Percentiles rank a stretch among this genome's conserved stretches.
These are phyloP conservation scores for Leucosticte australis DNA, from an alignment of 2,113 vertebrate species.

Conservation along the genomic window DNA sequence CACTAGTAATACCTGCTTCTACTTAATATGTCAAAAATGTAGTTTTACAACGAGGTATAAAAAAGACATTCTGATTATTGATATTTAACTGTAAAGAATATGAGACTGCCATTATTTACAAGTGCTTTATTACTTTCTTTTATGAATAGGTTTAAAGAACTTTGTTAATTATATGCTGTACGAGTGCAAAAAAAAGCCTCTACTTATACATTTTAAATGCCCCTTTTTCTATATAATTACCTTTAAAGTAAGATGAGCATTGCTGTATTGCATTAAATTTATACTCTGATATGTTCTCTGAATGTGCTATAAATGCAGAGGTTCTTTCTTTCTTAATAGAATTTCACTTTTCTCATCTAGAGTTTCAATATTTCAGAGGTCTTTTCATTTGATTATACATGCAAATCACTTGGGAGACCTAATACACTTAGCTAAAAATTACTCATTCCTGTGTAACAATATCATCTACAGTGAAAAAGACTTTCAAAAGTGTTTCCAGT, in stretches of 20 bases:
- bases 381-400: constrained; percentile 67
- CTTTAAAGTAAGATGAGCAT: constrained; percentile 68
- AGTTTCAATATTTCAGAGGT: constrained; percentile 60
- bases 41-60: constrained; percentile 52
- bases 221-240: constrained; percentile 70
- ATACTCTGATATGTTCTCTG: constrained; percentile 45
- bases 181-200: constrained; percentile 45
- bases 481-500: background rate
- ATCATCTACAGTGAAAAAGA: constrained; percentile 36
- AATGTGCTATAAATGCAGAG: constrained; percentile 54
- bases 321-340: constrained; percentile 66
- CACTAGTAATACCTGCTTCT: constrained; percentile 62
- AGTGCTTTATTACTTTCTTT: constrained; percentile 74
- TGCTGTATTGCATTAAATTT: constrained; percentile 65
- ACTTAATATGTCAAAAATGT: constrained; percentile 67
- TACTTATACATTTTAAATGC: constrained; percentile 66
- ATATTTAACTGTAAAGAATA: constrained; percentile 67
- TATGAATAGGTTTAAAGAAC: constrained; percentile 71
- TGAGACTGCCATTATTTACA: constrained; percentile 72
- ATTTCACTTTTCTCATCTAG: constrained; percentile 62
- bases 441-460: constrained; percentile 47
- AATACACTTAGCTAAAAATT: constrained; percentile 68
- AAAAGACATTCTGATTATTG: constrained; percentile 71
- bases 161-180: constrained; percentile 74
- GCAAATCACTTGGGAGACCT: constrained; percentile 60